These are phyloP conservation scores for Artibeus lituratus DNA, from an alignment of 2,797 vertebrate species.

Conservation along the genomic window DNA sequence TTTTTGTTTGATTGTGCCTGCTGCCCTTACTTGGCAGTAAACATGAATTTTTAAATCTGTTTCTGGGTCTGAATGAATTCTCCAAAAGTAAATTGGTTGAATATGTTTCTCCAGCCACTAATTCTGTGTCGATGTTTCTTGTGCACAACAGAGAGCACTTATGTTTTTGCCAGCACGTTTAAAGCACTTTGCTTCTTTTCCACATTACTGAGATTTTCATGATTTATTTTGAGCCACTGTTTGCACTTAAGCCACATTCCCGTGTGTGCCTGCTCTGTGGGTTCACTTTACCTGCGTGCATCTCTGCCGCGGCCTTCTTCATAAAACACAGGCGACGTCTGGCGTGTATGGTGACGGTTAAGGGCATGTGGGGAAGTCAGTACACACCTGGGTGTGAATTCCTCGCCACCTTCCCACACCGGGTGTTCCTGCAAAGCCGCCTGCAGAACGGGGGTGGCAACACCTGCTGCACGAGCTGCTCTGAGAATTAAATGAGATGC, in stretches of 20 bases:
- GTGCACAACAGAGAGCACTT: neutral
- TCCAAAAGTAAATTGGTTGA: neutral
- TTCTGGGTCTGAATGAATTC: neutral
- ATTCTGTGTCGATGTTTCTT: neutral
- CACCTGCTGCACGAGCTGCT: neutral
- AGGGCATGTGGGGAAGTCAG: neutral
- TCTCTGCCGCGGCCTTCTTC: neutral
- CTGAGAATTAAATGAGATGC: neutral
- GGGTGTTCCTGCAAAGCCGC: neutral
- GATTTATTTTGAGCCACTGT: neutral
- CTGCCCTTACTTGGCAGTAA: neutral
- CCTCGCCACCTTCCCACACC: neutral
- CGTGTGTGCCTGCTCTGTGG: rapidly evolving
- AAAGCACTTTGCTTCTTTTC: neutral
- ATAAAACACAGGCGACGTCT: neutral
- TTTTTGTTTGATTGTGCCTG: neutral
- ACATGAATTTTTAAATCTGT: slow-evolving; percentile 16
- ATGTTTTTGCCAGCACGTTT: neutral
- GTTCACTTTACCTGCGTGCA: neutral
- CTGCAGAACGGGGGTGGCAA: neutral
- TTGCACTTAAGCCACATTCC: neutral
- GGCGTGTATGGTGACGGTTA: neutral
- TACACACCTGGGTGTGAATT: neutral
- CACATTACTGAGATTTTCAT: neutral
- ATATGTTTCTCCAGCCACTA: neutral